Evolutionary conservation across 2,113 vertebrate species (phyloP).

Genomic region (Dipodomys stephensi): DNA sequence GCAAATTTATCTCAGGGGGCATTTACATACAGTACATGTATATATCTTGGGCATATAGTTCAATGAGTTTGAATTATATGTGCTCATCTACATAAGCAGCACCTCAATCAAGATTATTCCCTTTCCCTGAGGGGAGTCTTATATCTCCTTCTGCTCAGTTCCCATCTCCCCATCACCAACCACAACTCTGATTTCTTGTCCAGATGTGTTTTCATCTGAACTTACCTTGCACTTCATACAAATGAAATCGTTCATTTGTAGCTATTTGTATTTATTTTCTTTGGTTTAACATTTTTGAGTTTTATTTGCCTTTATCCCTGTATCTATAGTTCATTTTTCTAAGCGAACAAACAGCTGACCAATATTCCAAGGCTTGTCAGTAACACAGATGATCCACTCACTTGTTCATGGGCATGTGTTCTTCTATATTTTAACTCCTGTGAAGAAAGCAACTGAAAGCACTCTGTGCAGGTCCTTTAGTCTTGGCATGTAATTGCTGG

Average conservation of each 20-base stretch:
- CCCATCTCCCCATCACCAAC: background rate
- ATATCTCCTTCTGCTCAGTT: background rate
- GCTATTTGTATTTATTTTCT: background rate
- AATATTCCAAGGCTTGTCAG: too few species aligned
- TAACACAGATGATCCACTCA: background rate
- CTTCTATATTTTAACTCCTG: background rate
- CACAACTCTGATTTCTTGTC: background rate
- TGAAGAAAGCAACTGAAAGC: background rate
- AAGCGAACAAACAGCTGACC: background rate
- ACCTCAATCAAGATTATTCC: background rate
- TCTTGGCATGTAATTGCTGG: conserved; percentile 1
- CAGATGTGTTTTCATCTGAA: background rate
- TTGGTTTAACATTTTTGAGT: background rate
- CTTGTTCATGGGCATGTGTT: background rate
- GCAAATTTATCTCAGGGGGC: background rate
- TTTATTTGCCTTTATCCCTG: background rate
- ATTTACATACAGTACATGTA: background rate
- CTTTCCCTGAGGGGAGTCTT: background rate
- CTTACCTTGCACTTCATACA: conserved; percentile 3
- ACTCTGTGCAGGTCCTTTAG: background rate
- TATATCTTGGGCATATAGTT: background rate
- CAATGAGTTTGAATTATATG: background rate
- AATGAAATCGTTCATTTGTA: background rate
- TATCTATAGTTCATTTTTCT: background rate
- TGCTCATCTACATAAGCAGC: too few species aligned